Percentiles rank a stretch among this genome's conserved stretches.
These are phyloP conservation scores for Syngnathus acus DNA, from an alignment of 2,797 vertebrate genomes.

Conservation along the genomic window DNA sequence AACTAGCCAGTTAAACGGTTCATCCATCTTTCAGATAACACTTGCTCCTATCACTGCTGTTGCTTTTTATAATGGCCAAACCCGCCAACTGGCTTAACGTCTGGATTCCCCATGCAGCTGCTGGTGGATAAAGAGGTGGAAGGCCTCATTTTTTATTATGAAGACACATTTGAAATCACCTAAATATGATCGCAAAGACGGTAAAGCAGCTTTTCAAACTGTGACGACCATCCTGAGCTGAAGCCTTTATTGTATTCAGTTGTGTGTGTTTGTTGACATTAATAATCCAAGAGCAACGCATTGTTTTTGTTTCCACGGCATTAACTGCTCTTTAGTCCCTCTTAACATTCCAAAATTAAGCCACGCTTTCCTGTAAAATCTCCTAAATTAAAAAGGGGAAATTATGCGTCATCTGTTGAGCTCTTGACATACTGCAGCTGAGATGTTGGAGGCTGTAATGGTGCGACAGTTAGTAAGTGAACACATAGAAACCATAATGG, in stretches of 20 bases:
- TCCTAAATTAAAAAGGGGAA: conserved; percentile 43
- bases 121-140: conserved; percentile 28
- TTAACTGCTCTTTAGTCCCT: conserved; percentile 38
- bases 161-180: conserved; percentile 16
- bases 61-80: conserved; percentile 48
- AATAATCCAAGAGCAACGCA: conserved; percentile 25
- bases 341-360: conserved; percentile 48
- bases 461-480: conserved; percentile 31
- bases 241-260: neutral
- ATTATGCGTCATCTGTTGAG: conserved; percentile 48
- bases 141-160: conserved; percentile 16
- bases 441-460: conserved; percentile 18
- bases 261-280: conserved; percentile 26
- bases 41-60: conserved; percentile 46
- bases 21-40: conserved; percentile 59
- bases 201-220: neutral
- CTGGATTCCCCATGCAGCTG: conserved; percentile 54
- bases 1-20: conserved; percentile 61
- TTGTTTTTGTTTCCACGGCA: conserved; percentile 28
- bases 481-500: conserved; percentile 49
- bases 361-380: conserved; percentile 54
- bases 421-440: conserved; percentile 38
- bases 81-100: conserved; percentile 63
- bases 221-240: neutral
- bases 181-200: neutral